phyloP scores from a whole-genome alignment of 1,140 invertebrate genomes.

The Brachionus calyciflorus region DNA sequence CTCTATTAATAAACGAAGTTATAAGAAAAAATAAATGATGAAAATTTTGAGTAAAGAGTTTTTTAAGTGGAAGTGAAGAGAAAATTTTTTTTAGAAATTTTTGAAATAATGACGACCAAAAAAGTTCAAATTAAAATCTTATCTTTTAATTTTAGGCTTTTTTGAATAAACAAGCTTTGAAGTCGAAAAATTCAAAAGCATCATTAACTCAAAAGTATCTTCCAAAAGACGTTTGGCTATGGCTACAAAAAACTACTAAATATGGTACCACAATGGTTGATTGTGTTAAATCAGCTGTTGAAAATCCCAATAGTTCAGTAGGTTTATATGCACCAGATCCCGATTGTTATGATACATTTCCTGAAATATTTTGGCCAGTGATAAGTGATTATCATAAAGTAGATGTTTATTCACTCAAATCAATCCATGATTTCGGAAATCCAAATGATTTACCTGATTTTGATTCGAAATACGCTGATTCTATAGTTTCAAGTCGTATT shows the following conservation, averaged over 20 bases:
- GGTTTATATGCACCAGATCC: slow-evolving; percentile 49
- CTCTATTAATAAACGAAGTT: too few species aligned
- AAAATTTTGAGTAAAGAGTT: too few species aligned
- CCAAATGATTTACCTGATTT: slow-evolving; percentile 19
- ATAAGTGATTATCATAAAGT: slow-evolving; percentile 54
- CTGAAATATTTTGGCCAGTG: slow-evolving; percentile 51
- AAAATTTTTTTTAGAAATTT: background rate
- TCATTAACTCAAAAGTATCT: slow-evolving; percentile 37
- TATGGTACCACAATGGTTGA: slow-evolving; percentile 41
- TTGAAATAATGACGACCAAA: background rate
- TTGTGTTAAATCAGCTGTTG: slow-evolving; percentile 40
- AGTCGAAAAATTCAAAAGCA: background rate
- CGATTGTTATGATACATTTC: slow-evolving; percentile 53
- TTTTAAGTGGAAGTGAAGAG: too few species aligned
- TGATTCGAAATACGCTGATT: slow-evolving; percentile 3
- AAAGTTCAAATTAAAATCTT: background rate
- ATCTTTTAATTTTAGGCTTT: background rate
- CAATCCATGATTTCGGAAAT: slow-evolving; percentile 36
- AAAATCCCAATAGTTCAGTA: slow-evolving; percentile 11
- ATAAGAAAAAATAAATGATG: too few species aligned
- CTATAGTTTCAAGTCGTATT: slow-evolving; percentile 45
- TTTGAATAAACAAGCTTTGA: slow-evolving; percentile 28
- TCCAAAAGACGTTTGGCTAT: slow-evolving; percentile 45
- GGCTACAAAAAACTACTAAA: slow-evolving; percentile 31
- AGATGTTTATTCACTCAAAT: slow-evolving; percentile 6